phyloP scores from a whole-genome alignment of 2,113 vertebrate genomes.

The Clarias gariepinus region DNA sequence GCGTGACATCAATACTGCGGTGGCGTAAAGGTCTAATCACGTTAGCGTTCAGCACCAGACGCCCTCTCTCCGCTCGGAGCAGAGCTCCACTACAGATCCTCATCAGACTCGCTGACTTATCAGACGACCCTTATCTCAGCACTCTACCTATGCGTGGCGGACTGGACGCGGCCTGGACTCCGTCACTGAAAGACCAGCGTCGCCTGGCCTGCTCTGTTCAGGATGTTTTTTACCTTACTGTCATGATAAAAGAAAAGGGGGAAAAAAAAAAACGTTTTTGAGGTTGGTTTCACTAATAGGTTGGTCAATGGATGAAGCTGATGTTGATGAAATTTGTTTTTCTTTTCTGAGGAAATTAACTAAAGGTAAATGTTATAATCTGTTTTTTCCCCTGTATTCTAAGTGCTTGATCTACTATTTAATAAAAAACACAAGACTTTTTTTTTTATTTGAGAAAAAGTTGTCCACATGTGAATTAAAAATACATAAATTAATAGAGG shows the following conservation, averaged over 20 bases:
- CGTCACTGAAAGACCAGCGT: slow-evolving; percentile 11
- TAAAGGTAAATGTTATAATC: background rate
- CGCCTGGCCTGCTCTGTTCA: slow-evolving; percentile 7
- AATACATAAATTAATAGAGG: background rate
- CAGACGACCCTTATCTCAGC: slow-evolving; percentile 44
- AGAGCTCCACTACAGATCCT: slow-evolving; percentile 41
- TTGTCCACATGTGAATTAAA: background rate
- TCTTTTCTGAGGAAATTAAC: no score
- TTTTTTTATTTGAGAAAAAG: no score
- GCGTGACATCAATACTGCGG: slow-evolving; percentile 75
- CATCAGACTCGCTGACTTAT: slow-evolving; percentile 45
- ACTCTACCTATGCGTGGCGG: slow-evolving; percentile 28
- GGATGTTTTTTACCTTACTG: background rate
- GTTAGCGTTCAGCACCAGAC: slow-evolving; percentile 65
- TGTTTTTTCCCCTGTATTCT: no score
- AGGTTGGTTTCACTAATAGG: background rate
- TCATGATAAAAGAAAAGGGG: background rate
- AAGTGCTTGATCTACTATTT: no score
- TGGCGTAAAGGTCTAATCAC: slow-evolving; percentile 77
- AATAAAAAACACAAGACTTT: no score
- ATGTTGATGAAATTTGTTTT: no score
- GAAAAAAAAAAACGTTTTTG: background rate
- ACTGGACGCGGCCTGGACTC: slow-evolving; percentile 34
- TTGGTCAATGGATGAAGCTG: background rate
- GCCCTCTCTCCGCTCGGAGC: slow-evolving; percentile 51